Evolutionary conservation across 2,113 vertebrate species (phyloP), one percentile per base, ranked within the genome.

Genomic region (Puma concolor): DNA sequence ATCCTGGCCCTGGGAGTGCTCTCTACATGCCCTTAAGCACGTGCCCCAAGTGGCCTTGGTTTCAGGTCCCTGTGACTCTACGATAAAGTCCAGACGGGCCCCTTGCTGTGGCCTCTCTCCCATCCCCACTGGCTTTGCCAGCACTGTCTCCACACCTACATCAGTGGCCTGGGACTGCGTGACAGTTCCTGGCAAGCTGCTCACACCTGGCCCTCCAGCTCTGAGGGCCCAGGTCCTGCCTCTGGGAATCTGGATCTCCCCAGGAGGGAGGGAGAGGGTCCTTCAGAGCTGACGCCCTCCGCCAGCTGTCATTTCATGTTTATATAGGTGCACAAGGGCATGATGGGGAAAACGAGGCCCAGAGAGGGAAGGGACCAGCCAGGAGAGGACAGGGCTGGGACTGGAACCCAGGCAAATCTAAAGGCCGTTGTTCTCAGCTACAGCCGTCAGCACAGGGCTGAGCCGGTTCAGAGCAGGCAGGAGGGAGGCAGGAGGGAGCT

Each of bases 401-500:
- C 72, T 76, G 0, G 1, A 38, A 60, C 23, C 41, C 15, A 27
- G 57, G 10, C 19, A 23, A 10, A 27, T 54, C 50, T 41, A 14
- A 50, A 52, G 60, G 44, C 66, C 9, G 17, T 10, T 7, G 10
- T 44, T 50, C 66, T 67, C 2, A 5, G 31, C 41, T 33, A 3
- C 7, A 10, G 38, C 33, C 25, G n/a, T 72, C 27, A 10, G 48
- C 48, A 11, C 41, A 17, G 71, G 15, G 33, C 84, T 71, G n/a
- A 41, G 54, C n/a, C 1, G 2, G 11, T 36, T 67, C 64, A 3
- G 48, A 38, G 85, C 23, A 66, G 67, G 48, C 15, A 0, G 2
- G 33, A 11, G n/a, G 33, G 7, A 0, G 1, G 0, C 23, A 3
- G 31, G 16, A 12, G 2, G 14, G 38, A 14, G 48, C 64, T 4